Base-by-base conservation (phyloP, 1,140 invertebrate species). In the Drosophila kanapiae region DNA sequence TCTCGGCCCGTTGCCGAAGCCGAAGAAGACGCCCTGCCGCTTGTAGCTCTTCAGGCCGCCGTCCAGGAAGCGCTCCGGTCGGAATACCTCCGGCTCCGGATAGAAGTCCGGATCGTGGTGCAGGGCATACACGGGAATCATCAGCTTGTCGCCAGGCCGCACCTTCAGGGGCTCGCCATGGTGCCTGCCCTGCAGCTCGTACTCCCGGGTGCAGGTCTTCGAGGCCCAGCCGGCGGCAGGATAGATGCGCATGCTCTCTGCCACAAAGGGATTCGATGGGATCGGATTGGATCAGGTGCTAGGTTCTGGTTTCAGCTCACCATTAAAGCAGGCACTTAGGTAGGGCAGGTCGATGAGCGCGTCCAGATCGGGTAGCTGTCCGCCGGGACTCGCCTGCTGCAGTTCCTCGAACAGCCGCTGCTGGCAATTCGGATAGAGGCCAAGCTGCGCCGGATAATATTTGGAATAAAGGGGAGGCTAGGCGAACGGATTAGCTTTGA, bases 91-190 rank as follows among this genome's bases (percentile, higher is more conserved):
- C 6, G 96, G 96, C 60, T 96, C 93, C 1, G 95, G 94, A 92
- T 94, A 97, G 76, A 94, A 94, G 48, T 95, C 91, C 2, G 94
- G 94, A 91, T 96, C 95, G 38, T 95, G 94, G 80, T 97, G 96
- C 27, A 97, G 92, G 3, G 94, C 94, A 64, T 95, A 95, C 48
- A 95, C 93, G 11, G 95, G 94, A 75, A 95, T 93, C 49, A 94
- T 88, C 4, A 95, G 93, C 33, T 93, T 86, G 75, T 94, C 94
- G 7, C 94, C 94, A 2, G 85, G 80, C 0, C 60, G 51, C 27
- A 93, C 56, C 6, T 43, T 64, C 6, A 92, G 18, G 2, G 79
- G 57, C 0, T 56, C 27, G 0, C 35, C 78, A 49, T 93, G 78
- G 40, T 91, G 78, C 6, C 93, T 51, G 77, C 90, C 85, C 33